phyloP scores from a whole-genome alignment of 2,888 invertebrate species.

The Caprella mutica region DNA sequence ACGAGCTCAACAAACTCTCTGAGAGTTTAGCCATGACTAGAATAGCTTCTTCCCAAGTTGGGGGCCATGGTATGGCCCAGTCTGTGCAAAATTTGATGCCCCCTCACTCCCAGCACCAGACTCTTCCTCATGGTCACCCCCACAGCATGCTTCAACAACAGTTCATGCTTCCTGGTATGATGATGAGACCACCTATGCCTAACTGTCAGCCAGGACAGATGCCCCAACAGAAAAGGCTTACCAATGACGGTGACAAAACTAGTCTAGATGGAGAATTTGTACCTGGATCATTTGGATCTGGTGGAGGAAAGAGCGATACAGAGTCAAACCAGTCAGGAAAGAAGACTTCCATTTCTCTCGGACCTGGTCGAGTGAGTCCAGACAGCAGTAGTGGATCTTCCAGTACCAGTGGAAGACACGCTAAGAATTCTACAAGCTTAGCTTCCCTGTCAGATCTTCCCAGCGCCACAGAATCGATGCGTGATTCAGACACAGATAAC shows the following conservation, averaged over 20 bases:
- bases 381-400: slow-evolving; percentile 10
- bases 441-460: slow-evolving; percentile 31
- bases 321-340: slow-evolving; percentile 23
- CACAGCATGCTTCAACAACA: background rate
- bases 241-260: slow-evolving; percentile 25
- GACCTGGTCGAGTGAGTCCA: slow-evolving; percentile 25
- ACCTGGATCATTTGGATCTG: slow-evolving; percentile 24
- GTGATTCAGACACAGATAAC: slow-evolving; percentile 33
- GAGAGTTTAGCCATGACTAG: background rate
- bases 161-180: slow-evolving; percentile 9
- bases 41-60: slow-evolving; percentile 1
- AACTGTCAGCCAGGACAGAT: background rate
- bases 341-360: slow-evolving; percentile 29
- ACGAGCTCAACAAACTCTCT: slow-evolving; percentile 7
- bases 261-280: slow-evolving; percentile 26
- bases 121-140: slow-evolving; percentile 1
- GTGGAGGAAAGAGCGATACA: slow-evolving; percentile 32
- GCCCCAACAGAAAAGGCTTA: background rate
- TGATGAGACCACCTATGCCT: slow-evolving; percentile 2
- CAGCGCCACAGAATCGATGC: slow-evolving; percentile 33
- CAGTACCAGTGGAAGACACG: slow-evolving; percentile 28
- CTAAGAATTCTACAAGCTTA: slow-evolving; percentile 28
- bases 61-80: background rate
- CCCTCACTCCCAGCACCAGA: slow-evolving; percentile 1
- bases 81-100: too few species aligned